phyloP scores from a whole-genome alignment of 2,113 vertebrate species.

The Silurus glanis region DNA sequence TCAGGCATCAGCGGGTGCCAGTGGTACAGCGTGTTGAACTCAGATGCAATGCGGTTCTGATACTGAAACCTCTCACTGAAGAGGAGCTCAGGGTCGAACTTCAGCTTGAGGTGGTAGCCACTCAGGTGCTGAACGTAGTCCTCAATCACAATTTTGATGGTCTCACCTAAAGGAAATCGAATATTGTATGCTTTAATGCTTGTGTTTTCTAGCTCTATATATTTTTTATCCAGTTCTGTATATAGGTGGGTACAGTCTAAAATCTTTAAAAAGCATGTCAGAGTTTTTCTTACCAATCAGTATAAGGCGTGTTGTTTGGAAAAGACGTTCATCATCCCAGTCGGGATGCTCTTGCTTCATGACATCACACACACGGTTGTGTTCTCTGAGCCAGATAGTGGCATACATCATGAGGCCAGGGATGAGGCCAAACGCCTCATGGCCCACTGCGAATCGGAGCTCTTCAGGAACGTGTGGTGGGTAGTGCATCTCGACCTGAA shows the following conservation, averaged over 20 bases:
- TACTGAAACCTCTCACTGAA: slow-evolving; percentile 93
- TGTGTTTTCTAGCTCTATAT: not conserved
- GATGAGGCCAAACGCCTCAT: slow-evolving; percentile 92
- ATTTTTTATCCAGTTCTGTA: not conserved
- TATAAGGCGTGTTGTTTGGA: slow-evolving; percentile 90
- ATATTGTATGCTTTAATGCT: not conserved
- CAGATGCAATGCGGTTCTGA: slow-evolving; percentile 92
- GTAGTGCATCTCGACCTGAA: slow-evolving; percentile 88
- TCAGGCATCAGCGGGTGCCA: slow-evolving; percentile 97
- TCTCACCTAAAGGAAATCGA: slow-evolving; percentile 79
- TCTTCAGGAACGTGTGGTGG: slow-evolving; percentile 85
- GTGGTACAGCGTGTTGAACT: slow-evolving; percentile 97
- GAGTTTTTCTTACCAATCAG: slow-evolving; percentile 81
- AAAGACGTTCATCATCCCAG: slow-evolving; percentile 91
- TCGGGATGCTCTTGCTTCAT: slow-evolving; percentile 85
- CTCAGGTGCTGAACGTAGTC: slow-evolving; percentile 98
- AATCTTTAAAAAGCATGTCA: not conserved
- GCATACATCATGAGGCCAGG: slow-evolving; percentile 97
- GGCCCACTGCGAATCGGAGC: slow-evolving; percentile 87
- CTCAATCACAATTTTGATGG: slow-evolving; percentile 97
- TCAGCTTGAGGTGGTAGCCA: slow-evolving; percentile 94
- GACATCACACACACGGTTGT: slow-evolving; percentile 91
- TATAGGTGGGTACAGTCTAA: not conserved
- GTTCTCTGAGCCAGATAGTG: slow-evolving; percentile 93
- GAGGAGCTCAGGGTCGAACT: slow-evolving; percentile 92